Evolutionary conservation across 2,888 invertebrate genomes (phyloP).

Genomic region (Microdon myrmicae): DNA sequence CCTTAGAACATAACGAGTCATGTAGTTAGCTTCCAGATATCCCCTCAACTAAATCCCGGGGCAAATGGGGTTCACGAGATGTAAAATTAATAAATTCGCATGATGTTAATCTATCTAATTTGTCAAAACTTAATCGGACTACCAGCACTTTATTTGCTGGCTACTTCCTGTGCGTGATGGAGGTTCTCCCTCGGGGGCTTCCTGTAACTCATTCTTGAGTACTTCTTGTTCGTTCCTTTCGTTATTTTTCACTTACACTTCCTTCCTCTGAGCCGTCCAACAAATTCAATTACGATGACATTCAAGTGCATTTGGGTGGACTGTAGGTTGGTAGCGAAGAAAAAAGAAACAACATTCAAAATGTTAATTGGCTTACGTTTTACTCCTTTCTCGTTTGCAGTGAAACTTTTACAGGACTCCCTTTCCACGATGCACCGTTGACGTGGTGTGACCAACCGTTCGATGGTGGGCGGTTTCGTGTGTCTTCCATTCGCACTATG

Average conservation of each 20-base stretch:
- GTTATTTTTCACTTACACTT: conserved; percentile 13
- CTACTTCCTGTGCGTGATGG: conserved; percentile 33
- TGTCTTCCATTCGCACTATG: conserved; percentile 48
- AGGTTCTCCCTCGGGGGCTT: conserved; percentile 21
- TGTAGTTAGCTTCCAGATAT: too few species aligned
- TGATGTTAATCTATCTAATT: conserved; percentile 47
- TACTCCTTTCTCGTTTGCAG: neutral
- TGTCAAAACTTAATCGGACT: conserved; percentile 48
- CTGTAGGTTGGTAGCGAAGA: conserved; percentile 9
- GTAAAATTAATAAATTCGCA: conserved; percentile 42
- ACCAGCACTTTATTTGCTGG: conserved; percentile 22
- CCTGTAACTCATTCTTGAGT: conserved; percentile 27
- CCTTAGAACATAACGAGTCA: too few species aligned
- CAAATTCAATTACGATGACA: conserved; percentile 44
- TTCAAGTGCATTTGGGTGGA: conserved; percentile 35
- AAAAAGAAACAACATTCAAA: conserved; percentile 35
- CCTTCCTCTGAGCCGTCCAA: neutral
- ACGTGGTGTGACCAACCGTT: conserved; percentile 20
- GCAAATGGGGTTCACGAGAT: conserved; percentile 28
- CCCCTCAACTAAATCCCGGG: conserved; percentile 18
- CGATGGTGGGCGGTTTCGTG: conserved; percentile 19
- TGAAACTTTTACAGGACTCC: conserved; percentile 23
- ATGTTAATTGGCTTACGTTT: conserved; percentile 49
- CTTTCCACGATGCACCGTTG: too few species aligned
- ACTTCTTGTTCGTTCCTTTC: too few species aligned